These are phyloP conservation scores for Punctoribates punctum DNA, from an alignment of 2,888 invertebrate genomes.

Conservation along the genomic window DNA sequence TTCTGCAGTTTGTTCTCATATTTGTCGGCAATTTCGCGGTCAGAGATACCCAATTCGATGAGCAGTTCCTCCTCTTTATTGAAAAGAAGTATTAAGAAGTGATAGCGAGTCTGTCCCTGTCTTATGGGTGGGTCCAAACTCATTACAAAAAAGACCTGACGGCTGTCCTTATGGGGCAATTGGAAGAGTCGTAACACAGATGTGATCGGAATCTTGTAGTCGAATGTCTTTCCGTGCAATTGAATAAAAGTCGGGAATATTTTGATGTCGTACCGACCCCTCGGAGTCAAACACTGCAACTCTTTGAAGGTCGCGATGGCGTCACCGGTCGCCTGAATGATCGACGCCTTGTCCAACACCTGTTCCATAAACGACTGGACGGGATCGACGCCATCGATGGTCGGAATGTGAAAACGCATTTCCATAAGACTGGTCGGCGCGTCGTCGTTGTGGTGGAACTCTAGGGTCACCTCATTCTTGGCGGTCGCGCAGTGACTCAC, in stretches of 20 bases:
- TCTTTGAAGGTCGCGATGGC: conserved; percentile 95
- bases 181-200: conserved; percentile 90
- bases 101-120: conserved; percentile 97
- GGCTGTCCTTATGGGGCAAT: conserved; percentile 92
- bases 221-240: conserved; percentile 96
- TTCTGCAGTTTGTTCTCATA: conserved; percentile 87
- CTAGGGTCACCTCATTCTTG: conserved; percentile 96
- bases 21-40: conserved; percentile 88
- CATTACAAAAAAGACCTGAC: conserved; percentile 94
- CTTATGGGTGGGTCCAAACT: conserved; percentile 98
- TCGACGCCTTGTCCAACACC: conserved; percentile 94
- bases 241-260: conserved; percentile 86
- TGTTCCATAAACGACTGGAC: conserved; percentile 93
- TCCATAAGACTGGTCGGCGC: conserved; percentile 94
- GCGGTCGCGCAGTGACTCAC: conserved; percentile 93
- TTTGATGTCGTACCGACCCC: conserved; percentile 95
- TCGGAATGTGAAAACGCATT: conserved; percentile 94
- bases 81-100: conserved; percentile 89
- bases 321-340: conserved; percentile 95
- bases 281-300: conserved; percentile 95
- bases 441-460: conserved; percentile 99
- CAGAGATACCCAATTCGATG: conserved; percentile 83
- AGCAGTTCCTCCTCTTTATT: conserved; percentile 89
- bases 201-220: conserved; percentile 98
- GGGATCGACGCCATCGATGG: conserved; percentile 76